phyloP scores from a whole-genome alignment of 2,113 vertebrate genomes.

The Microcebus ravelobensis region DNA sequence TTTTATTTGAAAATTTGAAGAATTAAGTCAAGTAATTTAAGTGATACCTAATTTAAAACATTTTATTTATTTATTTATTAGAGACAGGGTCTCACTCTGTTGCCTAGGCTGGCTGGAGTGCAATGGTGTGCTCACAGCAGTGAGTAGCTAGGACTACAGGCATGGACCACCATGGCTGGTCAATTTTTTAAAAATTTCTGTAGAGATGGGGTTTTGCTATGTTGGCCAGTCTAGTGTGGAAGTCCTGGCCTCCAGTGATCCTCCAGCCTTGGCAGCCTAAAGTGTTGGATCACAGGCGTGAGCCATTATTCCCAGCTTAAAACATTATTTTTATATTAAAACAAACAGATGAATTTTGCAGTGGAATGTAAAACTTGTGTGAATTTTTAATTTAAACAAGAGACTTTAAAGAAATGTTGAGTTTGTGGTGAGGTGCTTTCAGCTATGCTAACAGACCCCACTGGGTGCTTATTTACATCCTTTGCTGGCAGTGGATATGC shows the following conservation, averaged over 20 bases:
- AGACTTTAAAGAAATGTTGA: slow-evolving; percentile 20
- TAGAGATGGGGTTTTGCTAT: too few species aligned
- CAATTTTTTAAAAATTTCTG: too few species aligned
- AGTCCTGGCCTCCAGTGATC: too few species aligned
- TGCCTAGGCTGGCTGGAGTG: too few species aligned
- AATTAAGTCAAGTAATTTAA: neutral
- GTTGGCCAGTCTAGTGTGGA: too few species aligned
- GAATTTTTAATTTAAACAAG: neutral
- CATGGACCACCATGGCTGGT: too few species aligned
- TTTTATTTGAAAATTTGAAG: slow-evolving; percentile 18
- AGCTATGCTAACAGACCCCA: neutral
- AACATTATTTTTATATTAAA: neutral
- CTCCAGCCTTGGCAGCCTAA: too few species aligned
- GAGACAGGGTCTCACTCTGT: too few species aligned
- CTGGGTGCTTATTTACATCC: neutral
- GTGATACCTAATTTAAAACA: neutral
- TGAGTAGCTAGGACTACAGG: too few species aligned
- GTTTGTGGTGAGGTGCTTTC: neutral
- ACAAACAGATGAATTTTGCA: neutral
- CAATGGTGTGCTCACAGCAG: too few species aligned
- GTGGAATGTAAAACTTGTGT: neutral
- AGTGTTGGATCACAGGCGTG: too few species aligned
- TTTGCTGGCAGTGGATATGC: neutral
- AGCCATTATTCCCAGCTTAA: neutral
- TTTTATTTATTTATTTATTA: neutral